Evolutionary conservation across 2,888 invertebrate species (phyloP).

Genomic region (Trichogramma dendrolimi): DNA sequence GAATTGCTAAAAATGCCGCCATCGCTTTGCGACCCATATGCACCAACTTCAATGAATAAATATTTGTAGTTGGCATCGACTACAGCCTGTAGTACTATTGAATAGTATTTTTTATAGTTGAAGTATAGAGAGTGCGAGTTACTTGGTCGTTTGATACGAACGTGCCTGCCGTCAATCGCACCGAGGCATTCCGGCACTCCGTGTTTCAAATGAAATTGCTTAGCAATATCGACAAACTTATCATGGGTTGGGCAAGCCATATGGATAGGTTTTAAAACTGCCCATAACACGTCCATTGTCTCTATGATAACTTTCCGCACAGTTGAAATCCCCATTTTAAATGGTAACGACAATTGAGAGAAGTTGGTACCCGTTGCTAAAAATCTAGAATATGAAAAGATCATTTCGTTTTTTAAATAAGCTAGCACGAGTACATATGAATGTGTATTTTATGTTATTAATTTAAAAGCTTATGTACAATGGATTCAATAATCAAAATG

Average conservation of each 20-base stretch:
- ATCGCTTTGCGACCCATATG: slow-evolving; percentile 13
- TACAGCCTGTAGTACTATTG: slow-evolving; percentile 10
- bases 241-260: slow-evolving; percentile 8
- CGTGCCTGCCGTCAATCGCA: background rate
- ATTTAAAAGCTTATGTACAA: no score
- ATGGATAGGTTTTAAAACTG: background rate
- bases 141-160: background rate
- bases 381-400: no score
- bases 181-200: no score
- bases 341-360: background rate
- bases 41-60: slow-evolving; percentile 11
- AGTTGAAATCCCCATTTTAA: background rate
- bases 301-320: background rate
- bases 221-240: slow-evolving; percentile 15
- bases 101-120: slow-evolving; percentile 6
- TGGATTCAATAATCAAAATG: no score
- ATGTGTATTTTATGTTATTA: no score
- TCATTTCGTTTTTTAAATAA: no score
- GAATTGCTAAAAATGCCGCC: slow-evolving; percentile 16
- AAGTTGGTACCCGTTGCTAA: background rate
- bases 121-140: background rate
- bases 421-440: no score
- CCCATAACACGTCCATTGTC: background rate
- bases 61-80: slow-evolving; percentile 9
- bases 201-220: slow-evolving; percentile 15